Base-by-base conservation (phyloP, 1,140 invertebrate species). In the Musca vetustissima region DNA sequence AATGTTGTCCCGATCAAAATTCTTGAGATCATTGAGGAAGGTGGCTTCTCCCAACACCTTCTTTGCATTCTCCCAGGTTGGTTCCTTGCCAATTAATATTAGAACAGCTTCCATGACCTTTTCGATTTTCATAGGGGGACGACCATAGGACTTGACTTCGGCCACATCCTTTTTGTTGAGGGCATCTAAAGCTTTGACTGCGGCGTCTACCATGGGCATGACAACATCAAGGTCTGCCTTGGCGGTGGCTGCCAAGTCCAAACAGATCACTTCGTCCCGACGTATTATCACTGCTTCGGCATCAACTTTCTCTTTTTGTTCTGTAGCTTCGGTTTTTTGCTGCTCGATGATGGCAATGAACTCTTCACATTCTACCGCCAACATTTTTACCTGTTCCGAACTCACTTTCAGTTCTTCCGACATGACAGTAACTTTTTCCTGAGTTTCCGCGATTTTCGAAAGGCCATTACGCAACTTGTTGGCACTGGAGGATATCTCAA, bases 101-200 rank as follows among this genome's bases (percentile, higher is more conserved):
- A 95, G 92, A 0, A 96, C 92, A 19, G 93, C 92, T 82, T 95
- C 93, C 88, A 95, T 88, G 0, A 95, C 93, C 85, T 94, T 92
- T 83, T 94, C 92, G 1, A 96, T 93, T 77, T 93, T 90, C 28
- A 87, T 83, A 14, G 93, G 93, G 2, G 93, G 94, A 73, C 89
- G 88, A 0, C 89, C 89, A 83, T 95, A 96, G 0, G 92, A 94
- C 81, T 93, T 93, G 66, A 96, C 92, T 85, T 95, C 93, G 50
- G 90, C 89, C 50, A 95, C 89, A 80, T 95, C 93, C 77, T 93
- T 94, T 82, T 95, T 96, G 77, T 93, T 95, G 21, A 95, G 82
- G 13, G 92, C 86, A 73, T 94, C 91, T 67, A 94, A 79, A 55
- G 92, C 91, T 83, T 88, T 88, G 70, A 92, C 88, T 49, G 93